Base-by-base conservation (phyloP, 2,113 vertebrate species). In the Myiagra hebetior region DNA sequence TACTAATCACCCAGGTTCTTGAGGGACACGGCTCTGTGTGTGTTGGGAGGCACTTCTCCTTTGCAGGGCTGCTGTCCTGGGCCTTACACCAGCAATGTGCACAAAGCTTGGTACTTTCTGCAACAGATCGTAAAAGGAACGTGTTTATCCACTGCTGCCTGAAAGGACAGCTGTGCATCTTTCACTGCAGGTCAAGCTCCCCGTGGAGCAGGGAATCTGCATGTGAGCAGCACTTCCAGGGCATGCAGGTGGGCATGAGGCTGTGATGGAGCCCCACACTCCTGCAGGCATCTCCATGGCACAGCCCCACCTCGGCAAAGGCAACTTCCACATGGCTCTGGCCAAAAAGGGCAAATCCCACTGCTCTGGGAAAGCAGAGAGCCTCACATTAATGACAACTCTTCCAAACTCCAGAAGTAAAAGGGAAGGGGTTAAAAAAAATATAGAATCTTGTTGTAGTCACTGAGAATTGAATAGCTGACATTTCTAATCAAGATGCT, bases 1-100 rank as follows among this genome's bases (percentile, higher is more conserved):
- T 73, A 49, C 64, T 87, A 85, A 85, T 79, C 37, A 57, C 47
- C 26, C 31, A 85, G 47, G 63, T 78, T 92, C 59, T 87, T 50
- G 78, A 89, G 70, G 72, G 65, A 82, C 44, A 13, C 3, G 7
- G 56, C 57, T 80, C 28, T 53, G 30, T 4, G 4, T 56, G 44
- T 59, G 31, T 44, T 64, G 50, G 53, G 68, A 94, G 6, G 53
- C 33, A 56, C 56, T 87, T 22, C 53, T 72, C 55, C 72, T 83
- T 75, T 53, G 35, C 33, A 55, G 35, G 56, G 52, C 73, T 79
- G 65, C 52, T 78, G 23, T 35, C 52, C 55, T 15, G 21, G 47
- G 63, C 60, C 44, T 64, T 56, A 26, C 46, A 68, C 11, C 39
- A 53, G 7, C 55, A 53, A 14, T 17, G 15, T 31, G 15, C 16